Percentiles rank a stretch among this genome's conserved stretches.
These are phyloP conservation scores for Trachops cirrhosus DNA, from an alignment of 2,797 vertebrate genomes.

Conservation along the genomic window DNA sequence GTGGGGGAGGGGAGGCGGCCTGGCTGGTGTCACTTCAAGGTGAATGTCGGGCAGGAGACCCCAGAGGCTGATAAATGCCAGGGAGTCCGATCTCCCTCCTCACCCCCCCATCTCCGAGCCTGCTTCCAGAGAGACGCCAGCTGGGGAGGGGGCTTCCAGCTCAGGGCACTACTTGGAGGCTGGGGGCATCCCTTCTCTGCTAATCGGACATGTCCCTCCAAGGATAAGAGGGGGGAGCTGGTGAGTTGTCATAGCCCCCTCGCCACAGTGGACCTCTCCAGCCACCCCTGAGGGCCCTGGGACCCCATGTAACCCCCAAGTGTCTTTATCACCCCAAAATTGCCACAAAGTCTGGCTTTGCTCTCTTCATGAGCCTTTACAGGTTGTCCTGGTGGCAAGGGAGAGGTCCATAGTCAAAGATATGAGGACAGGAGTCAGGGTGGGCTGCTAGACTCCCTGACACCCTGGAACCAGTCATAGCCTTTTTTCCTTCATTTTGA, in stretches of 20 bases:
- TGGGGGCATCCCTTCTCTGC: background rate
- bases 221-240: background rate
- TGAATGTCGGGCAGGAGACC: background rate
- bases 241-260: background rate
- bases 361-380: background rate
- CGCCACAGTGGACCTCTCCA: background rate
- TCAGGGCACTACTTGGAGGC: background rate
- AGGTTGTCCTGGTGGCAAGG: background rate
- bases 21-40: conserved; percentile 49
- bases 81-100: background rate
- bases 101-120: background rate
- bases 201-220: background rate
- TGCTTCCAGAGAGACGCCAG: background rate
- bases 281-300: background rate
- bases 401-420: background rate
- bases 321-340: background rate
- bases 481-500: background rate
- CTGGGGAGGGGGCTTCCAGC: background rate
- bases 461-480: background rate
- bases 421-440: background rate
- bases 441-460: background rate
- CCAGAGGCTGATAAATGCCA: background rate
- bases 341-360: background rate
- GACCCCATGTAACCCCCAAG: background rate
- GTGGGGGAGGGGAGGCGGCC: conserved; percentile 27